Evolutionary conservation across 2,797 vertebrate genomes (phyloP).

Genomic region (Numenius phaeopus): DNA sequence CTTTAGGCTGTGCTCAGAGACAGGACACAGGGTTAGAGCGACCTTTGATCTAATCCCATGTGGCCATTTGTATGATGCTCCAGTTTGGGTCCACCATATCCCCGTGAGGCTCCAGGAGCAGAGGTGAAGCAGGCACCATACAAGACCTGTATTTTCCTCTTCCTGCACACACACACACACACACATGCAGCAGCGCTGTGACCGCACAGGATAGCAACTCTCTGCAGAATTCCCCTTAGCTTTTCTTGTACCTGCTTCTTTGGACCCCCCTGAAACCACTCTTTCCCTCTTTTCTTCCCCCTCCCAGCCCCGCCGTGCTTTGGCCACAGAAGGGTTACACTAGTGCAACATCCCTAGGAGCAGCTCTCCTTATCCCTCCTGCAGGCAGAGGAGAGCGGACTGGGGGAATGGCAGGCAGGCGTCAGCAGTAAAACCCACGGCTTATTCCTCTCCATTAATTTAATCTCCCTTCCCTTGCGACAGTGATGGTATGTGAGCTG

Average conservation of each 20-base stretch:
- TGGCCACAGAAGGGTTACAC: background rate
- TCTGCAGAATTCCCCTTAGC: background rate
- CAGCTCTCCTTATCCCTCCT: background rate
- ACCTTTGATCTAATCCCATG: background rate
- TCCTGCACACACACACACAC: rapidly evolving
- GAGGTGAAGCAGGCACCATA: rapidly evolving
- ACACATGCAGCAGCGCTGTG: rapidly evolving
- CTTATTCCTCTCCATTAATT: background rate
- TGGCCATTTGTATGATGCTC: background rate
- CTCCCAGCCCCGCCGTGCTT: background rate
- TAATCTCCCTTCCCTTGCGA: background rate
- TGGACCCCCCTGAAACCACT: no score
- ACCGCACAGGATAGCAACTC: background rate
- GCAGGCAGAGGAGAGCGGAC: background rate
- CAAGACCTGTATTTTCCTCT: no score
- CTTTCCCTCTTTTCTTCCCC: background rate
- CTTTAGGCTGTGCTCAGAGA: background rate
- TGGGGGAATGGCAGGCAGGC: background rate
- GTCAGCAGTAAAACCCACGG: background rate
- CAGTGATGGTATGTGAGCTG: background rate
- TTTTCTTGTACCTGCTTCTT: background rate
- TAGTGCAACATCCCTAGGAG: background rate
- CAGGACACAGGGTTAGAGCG: background rate
- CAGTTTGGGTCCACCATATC: background rate
- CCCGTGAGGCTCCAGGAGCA: background rate